phyloP scores from a whole-genome alignment of 2,888 invertebrate genomes.

The Ceriagrion tenellum region DNA sequence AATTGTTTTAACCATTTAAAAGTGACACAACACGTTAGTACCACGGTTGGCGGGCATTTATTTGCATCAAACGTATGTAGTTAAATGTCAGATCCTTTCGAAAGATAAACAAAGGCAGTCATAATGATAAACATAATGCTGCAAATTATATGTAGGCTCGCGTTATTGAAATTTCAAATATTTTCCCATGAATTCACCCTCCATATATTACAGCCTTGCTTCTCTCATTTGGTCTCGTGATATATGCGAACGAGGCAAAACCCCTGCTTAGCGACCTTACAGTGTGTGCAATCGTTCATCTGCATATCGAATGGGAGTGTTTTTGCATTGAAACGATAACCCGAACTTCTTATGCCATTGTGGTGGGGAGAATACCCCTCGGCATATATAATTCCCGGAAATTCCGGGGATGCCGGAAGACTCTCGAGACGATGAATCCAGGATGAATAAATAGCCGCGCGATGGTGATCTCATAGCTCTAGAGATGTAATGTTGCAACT shows the following conservation, averaged over 20 bases:
- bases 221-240: background rate
- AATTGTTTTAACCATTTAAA: no score
- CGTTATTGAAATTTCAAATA: background rate
- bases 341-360: background rate
- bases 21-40: no score
- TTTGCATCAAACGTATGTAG: no score
- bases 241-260: background rate
- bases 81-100: no score
- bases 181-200: background rate
- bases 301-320: background rate
- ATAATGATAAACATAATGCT: no score
- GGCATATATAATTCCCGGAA: background rate
- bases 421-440: background rate
- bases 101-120: no score
- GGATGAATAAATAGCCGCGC: background rate
- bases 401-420: slow-evolving; percentile 5
- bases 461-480: background rate
- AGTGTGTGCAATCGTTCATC: background rate
- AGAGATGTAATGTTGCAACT: background rate
- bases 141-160: no score
- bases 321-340: slow-evolving; percentile 12
- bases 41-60: no score
- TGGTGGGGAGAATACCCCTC: background rate
- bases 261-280: background rate
- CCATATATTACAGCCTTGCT: background rate